Conservation (phyloP, 2,797 vertebrate genomes). For the Amniataba percoides region DNA sequence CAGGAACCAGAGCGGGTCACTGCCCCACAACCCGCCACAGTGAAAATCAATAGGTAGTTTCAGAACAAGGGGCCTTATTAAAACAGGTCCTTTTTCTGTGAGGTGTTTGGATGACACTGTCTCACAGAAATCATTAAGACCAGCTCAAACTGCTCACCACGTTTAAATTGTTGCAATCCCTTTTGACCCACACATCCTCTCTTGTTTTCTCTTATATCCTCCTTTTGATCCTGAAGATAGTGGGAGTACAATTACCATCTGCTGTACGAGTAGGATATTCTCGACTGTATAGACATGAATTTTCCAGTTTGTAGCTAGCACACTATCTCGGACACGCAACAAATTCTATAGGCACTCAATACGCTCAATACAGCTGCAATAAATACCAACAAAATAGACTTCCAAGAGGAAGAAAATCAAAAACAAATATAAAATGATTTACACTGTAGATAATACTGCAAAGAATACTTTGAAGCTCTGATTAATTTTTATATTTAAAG, state of each 20-base stretch:
- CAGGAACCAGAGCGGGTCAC: slow-evolving; percentile 77
- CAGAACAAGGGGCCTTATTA: slow-evolving; percentile 86
- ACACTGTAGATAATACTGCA: background rate
- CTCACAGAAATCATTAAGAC: slow-evolving; percentile 79
- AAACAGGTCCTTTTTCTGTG: slow-evolving; percentile 77
- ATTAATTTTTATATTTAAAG: slow-evolving; percentile 13
- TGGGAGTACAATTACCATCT: slow-evolving; percentile 57
- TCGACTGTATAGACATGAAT: slow-evolving; percentile 25
- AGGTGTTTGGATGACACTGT: slow-evolving; percentile 79
- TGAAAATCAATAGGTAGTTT: slow-evolving; percentile 89
- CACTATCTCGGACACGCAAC: slow-evolving; percentile 19
- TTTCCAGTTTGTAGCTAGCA: slow-evolving; percentile 29
- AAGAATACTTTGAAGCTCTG: slow-evolving; percentile 2
- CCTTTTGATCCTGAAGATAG: slow-evolving; percentile 67
- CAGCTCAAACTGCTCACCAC: slow-evolving; percentile 68
- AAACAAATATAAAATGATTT: slow-evolving; percentile 1
- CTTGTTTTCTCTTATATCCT: slow-evolving; percentile 63
- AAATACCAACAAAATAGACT: slow-evolving; percentile 23
- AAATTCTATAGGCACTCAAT: slow-evolving; percentile 9
- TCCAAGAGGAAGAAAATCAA: background rate
- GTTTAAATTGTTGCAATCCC: slow-evolving; percentile 78
- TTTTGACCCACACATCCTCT: slow-evolving; percentile 74
- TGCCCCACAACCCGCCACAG: slow-evolving; percentile 76
- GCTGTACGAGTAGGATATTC: slow-evolving; percentile 46
- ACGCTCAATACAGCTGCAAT: slow-evolving; percentile 7